Evolutionary conservation across 1,140 invertebrate species (phyloP), one percentile per base, ranked within the genome.

Genomic region (Triops cancriformis): DNA sequence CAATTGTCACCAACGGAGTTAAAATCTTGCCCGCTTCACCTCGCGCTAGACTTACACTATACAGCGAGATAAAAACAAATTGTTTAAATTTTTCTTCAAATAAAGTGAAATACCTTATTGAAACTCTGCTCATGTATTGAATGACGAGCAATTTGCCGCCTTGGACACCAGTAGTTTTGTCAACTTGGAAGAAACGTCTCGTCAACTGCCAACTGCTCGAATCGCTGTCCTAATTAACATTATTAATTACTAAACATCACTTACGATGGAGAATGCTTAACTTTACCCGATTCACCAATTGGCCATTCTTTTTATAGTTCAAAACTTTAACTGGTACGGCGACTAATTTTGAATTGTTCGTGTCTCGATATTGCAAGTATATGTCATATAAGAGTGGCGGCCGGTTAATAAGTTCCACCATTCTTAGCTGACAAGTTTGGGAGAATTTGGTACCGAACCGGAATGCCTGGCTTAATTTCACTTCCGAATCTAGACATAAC

Each of bases 111-210:
- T 79, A 85, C 83, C 81, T 81, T 12, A 84, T 74, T 75, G 78
- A 80, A 43, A 83, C 79, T 28, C 80, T 83, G 79, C 83, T 83
- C 5, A 84, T 76, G 80, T 86, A 87, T 77, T 85, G 82, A 73
- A 87, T 80, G 11, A 85, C 78, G 77, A 79, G 80, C 51, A 83
- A 80, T 31, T 75, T 80, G 27, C 74, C 79, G n/a, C 80, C 72
- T n/a, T 77, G 73, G 1, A 82, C 80, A 31, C 83, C 84, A 75
- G 85, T 87, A 12, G 87, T 80, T 75, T 84, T 87, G 80, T 92
- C 89, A 41, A 91, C 85, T 2, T 92, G 80, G 81, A 93, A 91
- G 82, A 92, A 91, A 78, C 91, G 87, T 76, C 88, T 85, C 0
- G 89, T 87, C 23, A 93, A 81, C 78, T 89, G 86, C 89, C 89